Percentiles rank a stretch among this genome's conserved stretches.
Conservation (phyloP, 2,888 invertebrate species). For the Dysmachus trigonus region DNA sequence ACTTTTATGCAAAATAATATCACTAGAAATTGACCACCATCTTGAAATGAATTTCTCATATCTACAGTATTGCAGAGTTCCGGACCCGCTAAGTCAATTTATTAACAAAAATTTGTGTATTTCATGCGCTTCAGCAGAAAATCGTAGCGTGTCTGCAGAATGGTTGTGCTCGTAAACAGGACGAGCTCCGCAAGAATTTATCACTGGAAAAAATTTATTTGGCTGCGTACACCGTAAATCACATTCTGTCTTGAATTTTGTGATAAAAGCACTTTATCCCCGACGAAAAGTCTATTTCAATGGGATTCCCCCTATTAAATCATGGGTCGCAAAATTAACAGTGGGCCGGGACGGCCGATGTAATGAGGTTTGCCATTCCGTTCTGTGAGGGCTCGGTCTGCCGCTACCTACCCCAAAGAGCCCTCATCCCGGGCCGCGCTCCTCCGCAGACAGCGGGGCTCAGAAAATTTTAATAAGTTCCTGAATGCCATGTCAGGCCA, state of each 20-base stretch:
- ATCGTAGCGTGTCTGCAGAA: neutral
- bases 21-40: neutral
- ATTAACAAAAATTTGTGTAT: neutral
- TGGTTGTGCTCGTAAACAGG: neutral
- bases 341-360: neutral
- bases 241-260: constrained; percentile 9
- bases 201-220: neutral
- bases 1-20: too few species aligned
- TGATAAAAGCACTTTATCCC: constrained; percentile 36
- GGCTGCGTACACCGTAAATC: neutral
- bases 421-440: neutral
- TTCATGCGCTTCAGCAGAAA: neutral
- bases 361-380: constrained; percentile 33
- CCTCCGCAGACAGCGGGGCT: neutral
- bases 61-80: neutral
- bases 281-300: constrained; percentile 40
- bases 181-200: neutral
- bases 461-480: constrained; percentile 39
- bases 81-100: neutral
- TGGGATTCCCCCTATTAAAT: constrained; percentile 28
- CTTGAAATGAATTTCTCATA: neutral
- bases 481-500: constrained; percentile 36
- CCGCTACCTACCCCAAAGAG: neutral
- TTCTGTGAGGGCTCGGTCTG: neutral
- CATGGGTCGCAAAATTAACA: constrained; percentile 34